Conservation (phyloP, 2,888 invertebrate genomes). For the Elgonia sp. region DNA sequence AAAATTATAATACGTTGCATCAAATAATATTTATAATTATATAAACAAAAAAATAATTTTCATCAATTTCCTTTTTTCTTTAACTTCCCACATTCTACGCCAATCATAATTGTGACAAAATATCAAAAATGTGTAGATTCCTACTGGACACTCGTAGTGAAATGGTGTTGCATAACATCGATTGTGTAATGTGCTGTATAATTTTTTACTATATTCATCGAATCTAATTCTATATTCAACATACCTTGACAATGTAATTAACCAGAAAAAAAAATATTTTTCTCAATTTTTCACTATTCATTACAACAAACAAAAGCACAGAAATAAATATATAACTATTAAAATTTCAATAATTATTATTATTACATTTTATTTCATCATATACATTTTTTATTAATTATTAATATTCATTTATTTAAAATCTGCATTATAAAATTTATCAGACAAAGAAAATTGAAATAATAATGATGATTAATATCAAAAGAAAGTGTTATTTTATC, state of each 20-base stretch:
- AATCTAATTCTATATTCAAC: conserved; percentile 13
- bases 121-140: conserved; percentile 10
- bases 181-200: conserved; percentile 31
- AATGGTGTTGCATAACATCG: conserved; percentile 33
- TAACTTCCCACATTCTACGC: neutral
- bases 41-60: neutral
- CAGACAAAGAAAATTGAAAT: neutral
- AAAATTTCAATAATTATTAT: too few relatives aligned
- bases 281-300: neutral
- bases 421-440: neutral
- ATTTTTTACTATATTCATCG: conserved; percentile 1
- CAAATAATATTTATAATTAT: neutral
- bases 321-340: too few relatives aligned
- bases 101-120: neutral
- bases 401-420: neutral
- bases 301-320: too few relatives aligned
- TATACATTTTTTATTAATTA: neutral
- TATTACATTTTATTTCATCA: too few relatives aligned
- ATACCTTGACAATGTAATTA: conserved; percentile 32
- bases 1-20: too few relatives aligned
- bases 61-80: neutral
- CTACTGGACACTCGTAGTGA: conserved; percentile 31
- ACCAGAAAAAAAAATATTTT: conserved; percentile 1
- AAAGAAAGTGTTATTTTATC: conserved; percentile 2
- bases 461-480: neutral